These are phyloP conservation scores for Rachycentron canadum DNA, from an alignment of 2,797 vertebrate genomes.

Conservation along the genomic window DNA sequence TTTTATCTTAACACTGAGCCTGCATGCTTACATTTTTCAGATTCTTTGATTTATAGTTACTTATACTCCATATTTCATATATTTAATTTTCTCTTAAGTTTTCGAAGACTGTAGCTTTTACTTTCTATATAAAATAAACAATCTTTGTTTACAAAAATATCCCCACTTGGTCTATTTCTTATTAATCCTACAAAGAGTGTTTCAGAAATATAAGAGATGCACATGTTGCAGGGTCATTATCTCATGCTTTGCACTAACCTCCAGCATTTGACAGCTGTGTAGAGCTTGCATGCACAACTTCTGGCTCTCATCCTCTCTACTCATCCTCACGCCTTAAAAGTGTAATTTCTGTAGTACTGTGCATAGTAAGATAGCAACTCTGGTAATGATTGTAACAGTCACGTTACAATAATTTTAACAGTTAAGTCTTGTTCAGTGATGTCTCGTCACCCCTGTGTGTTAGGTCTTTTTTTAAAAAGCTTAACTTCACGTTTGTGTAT, in stretches of 20 bases:
- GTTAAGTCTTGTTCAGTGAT: conserved; percentile 37
- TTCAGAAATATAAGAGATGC: neutral
- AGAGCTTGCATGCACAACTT: conserved; percentile 55
- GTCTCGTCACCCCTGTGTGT: conserved; percentile 43
- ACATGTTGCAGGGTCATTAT: conserved; percentile 37
- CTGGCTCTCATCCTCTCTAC: conserved; percentile 40
- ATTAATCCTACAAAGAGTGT: conserved; percentile 30
- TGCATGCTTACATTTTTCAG: conserved; percentile 90
- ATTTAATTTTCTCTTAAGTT: conserved; percentile 86
- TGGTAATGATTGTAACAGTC: conserved; percentile 47
- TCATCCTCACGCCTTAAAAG: conserved; percentile 46
- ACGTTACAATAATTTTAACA: conserved; percentile 52
- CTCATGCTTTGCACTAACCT: conserved; percentile 75
- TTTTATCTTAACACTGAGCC: conserved; percentile 86
- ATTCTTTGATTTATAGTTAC: conserved; percentile 85
- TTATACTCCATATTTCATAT: conserved; percentile 87
- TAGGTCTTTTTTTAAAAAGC: conserved; percentile 51
- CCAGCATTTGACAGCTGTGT: conserved; percentile 54
- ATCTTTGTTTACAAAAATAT: conserved; percentile 85
- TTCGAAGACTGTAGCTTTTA: conserved; percentile 88
- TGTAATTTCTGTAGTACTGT: conserved; percentile 32
- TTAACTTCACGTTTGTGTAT: conserved; percentile 66
- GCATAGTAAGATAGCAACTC: conserved; percentile 27
- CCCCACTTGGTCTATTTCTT: conserved; percentile 80
- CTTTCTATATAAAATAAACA: conserved; percentile 90